These are phyloP conservation scores for Syrrhaptes paradoxus DNA, from an alignment of 2,113 vertebrate genomes.

Conservation along the genomic window DNA sequence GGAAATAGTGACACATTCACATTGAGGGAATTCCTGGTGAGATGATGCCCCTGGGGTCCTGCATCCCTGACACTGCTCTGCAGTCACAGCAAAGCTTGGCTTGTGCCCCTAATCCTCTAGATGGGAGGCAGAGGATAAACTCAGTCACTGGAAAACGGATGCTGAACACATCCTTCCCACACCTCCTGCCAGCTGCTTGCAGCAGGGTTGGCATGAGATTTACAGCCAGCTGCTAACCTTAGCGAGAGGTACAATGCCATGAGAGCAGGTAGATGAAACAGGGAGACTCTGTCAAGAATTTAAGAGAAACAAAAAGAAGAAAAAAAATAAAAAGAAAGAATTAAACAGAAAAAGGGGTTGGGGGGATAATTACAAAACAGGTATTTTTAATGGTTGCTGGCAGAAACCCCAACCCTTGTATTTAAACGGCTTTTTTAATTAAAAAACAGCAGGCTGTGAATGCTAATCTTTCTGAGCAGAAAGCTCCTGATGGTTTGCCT, in stretches of 20 bases:
- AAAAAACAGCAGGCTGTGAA: slow-evolving; percentile 76
- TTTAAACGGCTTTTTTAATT: slow-evolving; percentile 76
- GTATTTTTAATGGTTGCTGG: slow-evolving; percentile 71
- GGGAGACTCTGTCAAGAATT: slow-evolving; percentile 18
- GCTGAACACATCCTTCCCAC: slow-evolving; percentile 78
- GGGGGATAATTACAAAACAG: slow-evolving; percentile 70
- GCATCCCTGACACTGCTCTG: fast-evolving
- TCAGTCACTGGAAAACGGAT: slow-evolving; percentile 49
- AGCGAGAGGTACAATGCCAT: slow-evolving; percentile 50
- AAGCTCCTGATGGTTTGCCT: slow-evolving; percentile 63
- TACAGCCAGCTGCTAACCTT: slow-evolving; percentile 75
- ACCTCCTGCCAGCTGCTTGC: slow-evolving; percentile 65
- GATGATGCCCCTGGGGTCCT: fast-evolving
- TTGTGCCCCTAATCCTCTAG: background rate
- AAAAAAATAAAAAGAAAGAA: background rate
- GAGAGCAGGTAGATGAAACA: slow-evolving; percentile 36
- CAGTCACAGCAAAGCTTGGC: background rate
- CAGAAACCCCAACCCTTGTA: slow-evolving; percentile 68
- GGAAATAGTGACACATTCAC: background rate
- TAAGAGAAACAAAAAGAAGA: background rate
- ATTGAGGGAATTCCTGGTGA: fast-evolving
- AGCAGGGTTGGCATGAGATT: slow-evolving; percentile 57
- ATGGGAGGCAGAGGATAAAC: slow-evolving; percentile 41
- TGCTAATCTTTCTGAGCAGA: slow-evolving; percentile 71
- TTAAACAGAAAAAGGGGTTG: slow-evolving; percentile 44